Conservation (phyloP, 2,888 invertebrate genomes). For the Priocnemis perturbator region DNA sequence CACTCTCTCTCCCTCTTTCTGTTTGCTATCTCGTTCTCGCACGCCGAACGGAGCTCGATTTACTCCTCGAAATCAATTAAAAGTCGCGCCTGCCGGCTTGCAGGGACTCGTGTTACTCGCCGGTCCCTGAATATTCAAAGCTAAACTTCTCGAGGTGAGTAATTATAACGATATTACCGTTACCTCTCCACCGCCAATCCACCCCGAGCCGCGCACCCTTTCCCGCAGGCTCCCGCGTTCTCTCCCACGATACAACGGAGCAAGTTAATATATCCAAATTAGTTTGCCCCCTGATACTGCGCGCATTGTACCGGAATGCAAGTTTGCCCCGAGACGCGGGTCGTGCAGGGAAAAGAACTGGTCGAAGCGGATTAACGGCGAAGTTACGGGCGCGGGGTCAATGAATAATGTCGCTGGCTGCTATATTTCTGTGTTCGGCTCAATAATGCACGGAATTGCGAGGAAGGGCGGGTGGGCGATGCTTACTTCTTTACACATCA, state of each 20-base stretch:
- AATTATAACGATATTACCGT: slow-evolving; percentile 54
- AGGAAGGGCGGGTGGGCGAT: no score
- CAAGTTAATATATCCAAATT: slow-evolving; percentile 50
- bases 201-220: neutral
- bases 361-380: no score
- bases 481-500: no score
- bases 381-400: no score
- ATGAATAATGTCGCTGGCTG: no score
- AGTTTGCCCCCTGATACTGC: slow-evolving; percentile 14
- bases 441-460: no score
- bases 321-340: no score
- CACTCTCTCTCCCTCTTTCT: neutral
- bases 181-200: slow-evolving; percentile 37
- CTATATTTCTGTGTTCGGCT: no score
- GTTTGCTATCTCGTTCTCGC: neutral
- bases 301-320: no score
- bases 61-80: slow-evolving; percentile 31
- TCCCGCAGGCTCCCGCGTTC: neutral
- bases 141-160: slow-evolving; percentile 25
- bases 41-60: slow-evolving; percentile 12
- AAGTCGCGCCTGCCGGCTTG: slow-evolving; percentile 18
- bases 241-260: slow-evolving; percentile 33
- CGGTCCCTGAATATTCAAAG: slow-evolving; percentile 51
- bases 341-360: no score
- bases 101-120: slow-evolving; percentile 21